A percentile compares a stretch with the other conserved stretches of the same genome.
phyloP scores from a whole-genome alignment of 1,140 invertebrate species.

The Drosophila bocki region DNA sequence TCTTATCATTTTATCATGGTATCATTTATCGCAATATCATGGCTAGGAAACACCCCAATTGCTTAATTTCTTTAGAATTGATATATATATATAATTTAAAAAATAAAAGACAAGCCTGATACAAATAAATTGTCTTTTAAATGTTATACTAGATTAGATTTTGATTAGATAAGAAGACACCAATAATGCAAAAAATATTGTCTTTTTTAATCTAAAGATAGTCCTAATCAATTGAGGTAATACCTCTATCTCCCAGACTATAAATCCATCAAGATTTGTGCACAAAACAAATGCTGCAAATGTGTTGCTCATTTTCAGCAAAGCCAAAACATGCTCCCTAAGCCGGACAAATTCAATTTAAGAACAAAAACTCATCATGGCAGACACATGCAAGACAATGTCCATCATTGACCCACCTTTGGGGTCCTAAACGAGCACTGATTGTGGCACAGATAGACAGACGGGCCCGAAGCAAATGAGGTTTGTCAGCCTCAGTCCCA shows the following conservation, averaged over 20 bases:
- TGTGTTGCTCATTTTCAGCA: background rate
- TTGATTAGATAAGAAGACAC: background rate
- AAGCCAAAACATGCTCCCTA: background rate
- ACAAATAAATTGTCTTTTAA: too few relatives aligned
- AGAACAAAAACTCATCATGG: conserved; percentile 22
- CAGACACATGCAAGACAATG: conserved; percentile 37
- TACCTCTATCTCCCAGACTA: background rate
- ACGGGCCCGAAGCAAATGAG: conserved; percentile 14
- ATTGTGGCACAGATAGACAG: conserved; percentile 24
- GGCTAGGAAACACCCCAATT: conserved; percentile 2
- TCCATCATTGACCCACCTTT: conserved; percentile 42
- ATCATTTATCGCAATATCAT: background rate
- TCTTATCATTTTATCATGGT: too few relatives aligned
- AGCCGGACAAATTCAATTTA: conserved; percentile 28
- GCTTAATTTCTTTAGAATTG: too few relatives aligned
- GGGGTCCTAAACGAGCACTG: conserved; percentile 2
- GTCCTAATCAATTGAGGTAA: conserved; percentile 1
- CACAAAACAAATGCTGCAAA: background rate
- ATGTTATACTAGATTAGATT: background rate
- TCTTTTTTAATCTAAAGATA: background rate
- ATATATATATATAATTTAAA: too few relatives aligned
- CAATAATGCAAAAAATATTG: background rate
- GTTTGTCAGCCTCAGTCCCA: conserved; percentile 8
- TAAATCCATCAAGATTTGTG: background rate
- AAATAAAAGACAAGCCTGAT: background rate